Percentiles rank a stretch among this genome's conserved stretches.
These are phyloP conservation scores for Microcebus jonahi DNA, from an alignment of 2,113 vertebrate genomes.

Conservation along the genomic window DNA sequence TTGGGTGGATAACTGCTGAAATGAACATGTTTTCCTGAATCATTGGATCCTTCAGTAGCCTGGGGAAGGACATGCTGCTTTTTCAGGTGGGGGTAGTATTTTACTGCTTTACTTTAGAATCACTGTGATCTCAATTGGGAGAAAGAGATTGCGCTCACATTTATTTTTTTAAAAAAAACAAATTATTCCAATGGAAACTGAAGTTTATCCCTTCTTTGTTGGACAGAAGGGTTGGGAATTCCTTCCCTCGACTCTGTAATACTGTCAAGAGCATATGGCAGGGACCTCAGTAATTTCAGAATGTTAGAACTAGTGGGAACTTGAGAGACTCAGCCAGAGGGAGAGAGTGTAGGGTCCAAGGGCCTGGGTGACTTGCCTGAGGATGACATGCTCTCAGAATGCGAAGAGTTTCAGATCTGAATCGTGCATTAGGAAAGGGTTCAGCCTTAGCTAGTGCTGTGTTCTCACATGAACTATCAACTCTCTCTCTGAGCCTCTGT, in stretches of 20 bases:
- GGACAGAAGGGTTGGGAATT: neutral
- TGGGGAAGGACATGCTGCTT: neutral
- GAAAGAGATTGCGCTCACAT: neutral
- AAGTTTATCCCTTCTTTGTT: neutral
- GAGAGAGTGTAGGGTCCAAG: neutral
- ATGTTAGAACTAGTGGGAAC: neutral
- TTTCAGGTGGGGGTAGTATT: neutral
- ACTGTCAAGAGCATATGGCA: neutral
- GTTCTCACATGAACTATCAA: neutral
- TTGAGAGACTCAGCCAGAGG: neutral
- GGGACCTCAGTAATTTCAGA: neutral
- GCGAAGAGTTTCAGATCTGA: neutral
- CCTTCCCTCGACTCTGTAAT: neutral
- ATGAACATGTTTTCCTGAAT: neutral
- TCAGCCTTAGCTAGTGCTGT: neutral
- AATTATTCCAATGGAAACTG: neutral
- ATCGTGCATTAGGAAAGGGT: neutral
- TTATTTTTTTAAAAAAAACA: neutral
- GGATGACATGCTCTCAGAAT: neutral
- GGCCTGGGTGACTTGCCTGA: neutral
- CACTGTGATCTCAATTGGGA: neutral
- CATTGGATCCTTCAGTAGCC: neutral
- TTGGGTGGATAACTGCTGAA: neutral
- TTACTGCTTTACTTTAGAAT: constrained; percentile 4
- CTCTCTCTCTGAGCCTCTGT: neutral